Base-by-base conservation (phyloP, 2,888 invertebrate genomes). In the Ashinkailepas kermadecensis region DNA sequence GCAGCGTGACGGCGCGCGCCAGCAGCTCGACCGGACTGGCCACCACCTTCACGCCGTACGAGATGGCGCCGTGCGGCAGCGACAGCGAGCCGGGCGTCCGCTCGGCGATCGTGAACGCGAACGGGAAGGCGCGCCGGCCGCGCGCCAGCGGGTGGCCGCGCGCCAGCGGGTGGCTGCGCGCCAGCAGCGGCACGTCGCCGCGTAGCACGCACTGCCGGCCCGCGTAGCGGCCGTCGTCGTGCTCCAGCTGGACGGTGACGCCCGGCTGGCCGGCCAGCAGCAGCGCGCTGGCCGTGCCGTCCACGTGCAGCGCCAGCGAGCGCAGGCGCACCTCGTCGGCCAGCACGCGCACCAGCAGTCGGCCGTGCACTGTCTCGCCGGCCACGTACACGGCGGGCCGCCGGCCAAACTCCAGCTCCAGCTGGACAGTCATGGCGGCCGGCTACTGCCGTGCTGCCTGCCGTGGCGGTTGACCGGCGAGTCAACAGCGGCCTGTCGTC, bases 361-460 rank as follows among this genome's bases (percentile, higher is more conserved):
- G 54, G 12, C 58, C 65, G 58, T 21, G 65, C 81, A 74, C 81
- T 9, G 57, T n/a, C 25, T 81, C 59, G 25, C 81, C 81, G 18
- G 65, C 18, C 39, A 21, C 25, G 70, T 54, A 74, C 58, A 58
- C 57, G 23, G 70, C 25, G 54, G 64, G 78, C 70, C 58, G 58
- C 58, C 25, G 70, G 21, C 25, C 62, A 10, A 81, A 25, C 65
- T 81, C 65, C 39, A 65, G 23, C 74, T 54, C 54, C 74, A 74
- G 74, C 3, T 9, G 39, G 7, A 74, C 18, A 13, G 15, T 25
- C 74, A 74, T 74, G 54, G 54, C 74, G 39, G 39, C 39, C 39
- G 39, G 39, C 39, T 39, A 4, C 39, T 39, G 39, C 2, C 39
- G 39, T 39, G 39, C 4, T 4, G 39, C 39, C 39, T 39, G 39